Evolutionary conservation across 1,140 invertebrate species (phyloP).

Genomic region (Odontomachus brunneus): DNA sequence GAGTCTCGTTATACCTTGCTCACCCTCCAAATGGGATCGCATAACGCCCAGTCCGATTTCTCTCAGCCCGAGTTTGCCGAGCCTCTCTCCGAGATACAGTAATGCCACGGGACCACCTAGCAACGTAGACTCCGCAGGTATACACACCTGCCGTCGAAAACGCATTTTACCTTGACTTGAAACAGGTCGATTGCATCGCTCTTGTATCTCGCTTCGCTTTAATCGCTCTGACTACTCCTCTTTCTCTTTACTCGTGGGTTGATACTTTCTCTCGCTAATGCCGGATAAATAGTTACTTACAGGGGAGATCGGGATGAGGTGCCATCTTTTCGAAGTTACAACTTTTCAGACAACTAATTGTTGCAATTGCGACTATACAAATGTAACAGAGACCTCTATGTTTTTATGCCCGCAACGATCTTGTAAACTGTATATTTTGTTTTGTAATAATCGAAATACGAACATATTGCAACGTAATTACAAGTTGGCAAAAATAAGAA

Average conservation of each 20-base stretch:
- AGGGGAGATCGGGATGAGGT: too few relatives aligned
- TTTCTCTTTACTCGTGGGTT: neutral
- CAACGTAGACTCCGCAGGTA: slow-evolving; percentile 84
- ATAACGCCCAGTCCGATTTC: slow-evolving; percentile 87
- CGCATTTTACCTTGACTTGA: neutral
- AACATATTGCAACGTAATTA: too few relatives aligned
- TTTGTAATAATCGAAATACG: too few relatives aligned
- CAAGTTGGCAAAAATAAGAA: too few relatives aligned
- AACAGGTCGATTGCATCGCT: neutral
- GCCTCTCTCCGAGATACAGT: slow-evolving; percentile 85
- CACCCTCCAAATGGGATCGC: slow-evolving; percentile 85
- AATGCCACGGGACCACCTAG: slow-evolving; percentile 81
- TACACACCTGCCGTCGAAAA: slow-evolving; percentile 40
- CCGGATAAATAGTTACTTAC: neutral
- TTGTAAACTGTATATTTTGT: too few relatives aligned
- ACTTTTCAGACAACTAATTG: too few relatives aligned
- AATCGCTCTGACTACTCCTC: neutral
- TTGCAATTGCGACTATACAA: too few relatives aligned
- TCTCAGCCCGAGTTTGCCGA: slow-evolving; percentile 87
- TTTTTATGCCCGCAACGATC: too few relatives aligned
- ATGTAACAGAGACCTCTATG: too few relatives aligned
- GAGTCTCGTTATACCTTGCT: slow-evolving; percentile 79
- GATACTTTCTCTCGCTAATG: slow-evolving; percentile 7
- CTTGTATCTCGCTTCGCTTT: slow-evolving; percentile 31
- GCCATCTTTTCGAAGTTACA: too few relatives aligned